These are phyloP conservation scores for Perca fluviatilis DNA, from an alignment of 2,113 vertebrate genomes.

Conservation along the genomic window DNA sequence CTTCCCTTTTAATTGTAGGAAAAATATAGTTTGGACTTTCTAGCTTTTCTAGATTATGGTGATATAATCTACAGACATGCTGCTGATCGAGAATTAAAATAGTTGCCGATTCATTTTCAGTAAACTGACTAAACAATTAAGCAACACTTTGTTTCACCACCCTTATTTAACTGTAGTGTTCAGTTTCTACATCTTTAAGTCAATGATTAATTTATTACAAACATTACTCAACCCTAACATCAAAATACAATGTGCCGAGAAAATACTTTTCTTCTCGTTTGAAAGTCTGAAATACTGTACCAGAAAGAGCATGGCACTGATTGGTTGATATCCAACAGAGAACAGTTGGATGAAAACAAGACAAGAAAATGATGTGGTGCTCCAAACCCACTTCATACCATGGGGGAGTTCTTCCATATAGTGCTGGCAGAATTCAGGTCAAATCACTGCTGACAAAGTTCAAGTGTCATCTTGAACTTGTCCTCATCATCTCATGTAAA, in stretches of 20 bases:
- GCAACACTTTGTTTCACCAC: too few species aligned
- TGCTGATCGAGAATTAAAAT: too few species aligned
- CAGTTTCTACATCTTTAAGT: background rate
- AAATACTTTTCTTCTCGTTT: background rate
- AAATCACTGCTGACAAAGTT: background rate
- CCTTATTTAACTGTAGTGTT: too few species aligned
- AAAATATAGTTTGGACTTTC: too few species aligned
- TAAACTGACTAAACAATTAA: too few species aligned
- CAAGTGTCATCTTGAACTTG: background rate
- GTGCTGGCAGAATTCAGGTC: conserved; percentile 7
- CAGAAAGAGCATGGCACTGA: background rate
- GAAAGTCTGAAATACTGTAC: background rate
- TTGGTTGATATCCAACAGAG: background rate
- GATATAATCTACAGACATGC: too few species aligned
- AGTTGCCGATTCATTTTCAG: too few species aligned
- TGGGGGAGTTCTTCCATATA: background rate
- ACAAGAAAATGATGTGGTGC: background rate
- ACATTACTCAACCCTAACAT: background rate
- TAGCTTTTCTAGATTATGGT: too few species aligned
- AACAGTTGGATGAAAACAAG: background rate
- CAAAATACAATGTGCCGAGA: background rate
- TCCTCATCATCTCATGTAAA: background rate
- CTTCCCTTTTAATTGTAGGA: too few species aligned
- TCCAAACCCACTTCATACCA: background rate
- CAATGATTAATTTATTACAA: background rate